Evolutionary conservation across 2,113 vertebrate species (phyloP).

Genomic region (Sprattus sprattus): DNA sequence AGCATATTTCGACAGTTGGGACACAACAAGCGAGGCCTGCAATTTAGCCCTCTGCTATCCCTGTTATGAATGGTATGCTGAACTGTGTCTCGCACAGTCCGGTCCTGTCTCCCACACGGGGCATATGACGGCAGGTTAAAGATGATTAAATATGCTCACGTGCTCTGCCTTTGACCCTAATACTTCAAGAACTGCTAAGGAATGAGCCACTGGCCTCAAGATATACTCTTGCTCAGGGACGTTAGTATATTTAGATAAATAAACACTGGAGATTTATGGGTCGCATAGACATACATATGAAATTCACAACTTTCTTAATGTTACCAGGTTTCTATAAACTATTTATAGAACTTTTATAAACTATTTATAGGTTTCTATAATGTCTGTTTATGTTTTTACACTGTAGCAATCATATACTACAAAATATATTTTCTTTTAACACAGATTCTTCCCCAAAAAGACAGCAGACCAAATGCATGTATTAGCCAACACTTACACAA

Average conservation of each 20-base stretch:
- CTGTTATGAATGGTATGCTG: conserved; percentile 52
- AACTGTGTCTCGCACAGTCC: conserved; percentile 29
- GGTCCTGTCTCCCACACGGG: conserved; percentile 35
- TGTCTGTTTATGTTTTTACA: no score
- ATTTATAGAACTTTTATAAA: no score
- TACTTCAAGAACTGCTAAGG: neutral
- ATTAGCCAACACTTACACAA: neutral
- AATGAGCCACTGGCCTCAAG: neutral
- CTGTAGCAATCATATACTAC: no score
- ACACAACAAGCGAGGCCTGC: conserved; percentile 42
- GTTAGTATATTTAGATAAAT: neutral
- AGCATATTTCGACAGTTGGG: conserved; percentile 25
- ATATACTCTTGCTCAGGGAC: neutral
- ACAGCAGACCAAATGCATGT: no score
- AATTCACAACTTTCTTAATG: no score
- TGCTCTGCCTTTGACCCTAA: neutral
- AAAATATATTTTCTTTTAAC: no score
- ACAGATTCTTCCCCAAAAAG: no score
- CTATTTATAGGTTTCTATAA: no score
- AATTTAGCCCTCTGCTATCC: conserved; percentile 25
- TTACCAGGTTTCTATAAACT: no score
- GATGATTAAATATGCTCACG: conserved; percentile 41
- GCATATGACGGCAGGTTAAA: conserved; percentile 43
- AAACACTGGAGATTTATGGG: neutral
- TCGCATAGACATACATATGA: no score